phyloP scores from a whole-genome alignment of 2,113 vertebrate genomes.

The Nycticryphes semicollaris region DNA sequence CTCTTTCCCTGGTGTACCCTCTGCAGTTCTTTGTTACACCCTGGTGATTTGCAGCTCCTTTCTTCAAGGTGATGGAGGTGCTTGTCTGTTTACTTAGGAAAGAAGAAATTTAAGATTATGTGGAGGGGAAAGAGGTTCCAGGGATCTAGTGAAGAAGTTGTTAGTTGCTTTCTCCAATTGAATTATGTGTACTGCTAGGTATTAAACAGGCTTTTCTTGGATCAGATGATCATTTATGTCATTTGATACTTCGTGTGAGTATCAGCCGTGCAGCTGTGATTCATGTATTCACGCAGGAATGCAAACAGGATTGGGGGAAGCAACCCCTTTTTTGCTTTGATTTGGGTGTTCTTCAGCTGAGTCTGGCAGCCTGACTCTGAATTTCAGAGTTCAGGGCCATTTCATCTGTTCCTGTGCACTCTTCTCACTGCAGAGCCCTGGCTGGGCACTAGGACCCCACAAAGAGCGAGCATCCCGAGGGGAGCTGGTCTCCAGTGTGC shows the following conservation, averaged over 20 bases:
- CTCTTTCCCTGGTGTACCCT: rapidly evolving
- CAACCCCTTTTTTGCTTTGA: not conserved
- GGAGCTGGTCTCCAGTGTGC: not conserved
- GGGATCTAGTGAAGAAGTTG: not conserved
- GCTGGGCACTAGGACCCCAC: rapidly evolving
- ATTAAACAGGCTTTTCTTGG: not conserved
- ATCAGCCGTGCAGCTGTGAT: too few relatives aligned
- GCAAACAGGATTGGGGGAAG: too few relatives aligned
- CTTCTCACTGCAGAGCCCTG: rapidly evolving
- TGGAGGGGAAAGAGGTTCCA: not conserved
- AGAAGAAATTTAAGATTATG: not conserved
- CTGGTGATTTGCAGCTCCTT: rapidly evolving
- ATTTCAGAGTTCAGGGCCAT: rapidly evolving
- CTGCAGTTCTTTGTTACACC: not conserved
- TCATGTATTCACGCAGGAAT: rapidly evolving
- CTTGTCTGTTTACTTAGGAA: not conserved
- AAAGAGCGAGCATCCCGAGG: rapidly evolving
- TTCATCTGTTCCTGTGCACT: not conserved
- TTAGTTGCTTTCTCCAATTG: not conserved
- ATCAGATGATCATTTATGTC: not conserved
- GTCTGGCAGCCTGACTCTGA: not conserved
- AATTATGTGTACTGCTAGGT: not conserved
- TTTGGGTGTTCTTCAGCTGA: not conserved
- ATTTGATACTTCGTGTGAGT: rapidly evolving
- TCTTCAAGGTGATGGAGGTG: not conserved